Evolutionary conservation across 1,140 invertebrate genomes (phyloP).

Genomic region (Apolygus lucorum): DNA sequence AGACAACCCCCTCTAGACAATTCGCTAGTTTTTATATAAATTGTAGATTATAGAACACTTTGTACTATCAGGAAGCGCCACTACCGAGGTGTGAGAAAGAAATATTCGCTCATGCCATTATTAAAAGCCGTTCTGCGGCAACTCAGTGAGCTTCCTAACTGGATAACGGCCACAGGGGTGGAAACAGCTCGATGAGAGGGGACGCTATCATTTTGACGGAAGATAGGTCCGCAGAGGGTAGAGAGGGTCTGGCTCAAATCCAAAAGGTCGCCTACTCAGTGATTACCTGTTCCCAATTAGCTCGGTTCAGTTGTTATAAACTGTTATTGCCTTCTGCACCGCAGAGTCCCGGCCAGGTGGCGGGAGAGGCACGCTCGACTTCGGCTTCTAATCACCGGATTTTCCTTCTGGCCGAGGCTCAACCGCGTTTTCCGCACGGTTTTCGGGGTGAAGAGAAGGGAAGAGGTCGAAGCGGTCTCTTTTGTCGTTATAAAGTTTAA

Average conservation of each 20-base stretch:
- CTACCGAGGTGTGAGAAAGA: too few species aligned
- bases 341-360: neutral
- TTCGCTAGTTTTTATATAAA: too few species aligned
- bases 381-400: neutral
- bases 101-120: too few species aligned
- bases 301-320: constrained; percentile 16
- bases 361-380: neutral
- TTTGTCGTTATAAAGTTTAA: neutral
- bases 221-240: neutral
- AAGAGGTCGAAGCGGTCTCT: neutral
- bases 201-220: constrained; percentile 7
- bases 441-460: neutral
- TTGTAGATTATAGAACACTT: too few species aligned
- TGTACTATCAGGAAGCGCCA: too few species aligned
- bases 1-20: too few species aligned
- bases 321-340: constrained; percentile 14
- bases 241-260: neutral
- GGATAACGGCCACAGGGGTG: neutral
- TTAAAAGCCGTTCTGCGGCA: neutral
- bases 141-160: neutral
- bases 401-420: neutral
- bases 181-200: neutral
- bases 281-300: constrained; percentile 16
- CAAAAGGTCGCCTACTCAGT: constrained; percentile 16
- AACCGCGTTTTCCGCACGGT: neutral